Evolutionary conservation across 2,888 invertebrate species (phyloP), one percentile per base, ranked within the genome.

Genomic region (Lagria hirta): DNA sequence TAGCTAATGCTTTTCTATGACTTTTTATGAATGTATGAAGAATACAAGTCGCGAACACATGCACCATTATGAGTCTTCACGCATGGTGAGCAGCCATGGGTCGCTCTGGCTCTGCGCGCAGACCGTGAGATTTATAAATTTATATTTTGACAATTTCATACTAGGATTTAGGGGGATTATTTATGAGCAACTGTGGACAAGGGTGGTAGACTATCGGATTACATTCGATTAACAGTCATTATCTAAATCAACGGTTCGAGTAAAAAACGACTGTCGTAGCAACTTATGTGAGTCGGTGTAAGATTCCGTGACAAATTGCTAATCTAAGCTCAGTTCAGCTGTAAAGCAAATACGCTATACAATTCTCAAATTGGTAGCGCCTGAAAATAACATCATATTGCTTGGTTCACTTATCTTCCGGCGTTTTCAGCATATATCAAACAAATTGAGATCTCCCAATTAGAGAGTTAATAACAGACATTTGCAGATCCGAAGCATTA

Each of bases 61-160:
- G 62, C 65, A 63, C 65, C 59, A 65, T 65, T 64, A 64, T 62
- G 58, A 58, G 53, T 54, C 61, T 66, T 69, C 69, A 70, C 69
- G 70, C 62, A 59, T 58, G 61, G 67, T 68, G 66, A 62, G 54
- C 67, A 66, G 51, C 60, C 55, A 59, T 62, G 59, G 61, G 57
- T 55, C 48, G 50, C 46, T 46, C 42, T 55, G 46, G 55, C 55
- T 57, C 47, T 53, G 57, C 51, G 64, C 58, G 58, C 58, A 58
- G 60, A 67, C 69, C 71, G 67, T 70, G 69, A 70, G 71, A 72
- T 72, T 72, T 72, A 72, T 71, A 71, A 70, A 70, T 70, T 70
- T 70, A 69, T 71, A 72, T 72, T 72, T 72, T 72, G 71, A 71
- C 71, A 70, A 70, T 70, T 66, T 65, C 64, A 65, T 67, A 65